Evolutionary conservation across 2,797 vertebrate species (phyloP).

Genomic region (Monodelphis domestica): DNA sequence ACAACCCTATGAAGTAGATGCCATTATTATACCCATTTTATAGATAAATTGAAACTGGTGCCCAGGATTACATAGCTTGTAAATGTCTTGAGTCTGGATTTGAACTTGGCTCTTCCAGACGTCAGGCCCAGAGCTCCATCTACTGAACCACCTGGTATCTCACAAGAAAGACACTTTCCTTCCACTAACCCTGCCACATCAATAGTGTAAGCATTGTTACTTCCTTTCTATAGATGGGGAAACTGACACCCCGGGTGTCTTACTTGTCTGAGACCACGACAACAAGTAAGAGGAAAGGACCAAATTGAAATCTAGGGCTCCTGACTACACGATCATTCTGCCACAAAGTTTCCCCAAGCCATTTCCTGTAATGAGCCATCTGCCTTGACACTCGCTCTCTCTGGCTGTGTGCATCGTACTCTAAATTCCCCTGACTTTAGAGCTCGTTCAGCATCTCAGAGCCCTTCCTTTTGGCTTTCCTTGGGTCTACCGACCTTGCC

Average conservation of each 20-base stretch:
- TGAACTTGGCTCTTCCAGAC: too few species aligned
- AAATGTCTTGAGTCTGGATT: too few species aligned
- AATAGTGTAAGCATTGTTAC: background rate
- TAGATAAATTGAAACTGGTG: too few species aligned
- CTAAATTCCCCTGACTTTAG: background rate
- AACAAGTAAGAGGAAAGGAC: background rate
- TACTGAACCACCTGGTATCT: too few species aligned
- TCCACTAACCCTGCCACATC: background rate
- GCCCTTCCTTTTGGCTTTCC: background rate
- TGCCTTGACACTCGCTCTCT: background rate
- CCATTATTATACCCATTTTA: too few species aligned
- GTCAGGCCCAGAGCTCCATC: too few species aligned
- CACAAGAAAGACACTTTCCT: background rate
- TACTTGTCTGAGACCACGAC: background rate
- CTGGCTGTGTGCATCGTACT: background rate
- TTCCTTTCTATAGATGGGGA: background rate
- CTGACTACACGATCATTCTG: background rate
- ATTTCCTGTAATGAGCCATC: background rate
- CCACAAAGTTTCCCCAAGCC: background rate
- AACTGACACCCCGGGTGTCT: background rate
- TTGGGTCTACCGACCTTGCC: background rate
- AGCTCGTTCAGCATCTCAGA: background rate
- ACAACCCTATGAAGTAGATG: background rate
- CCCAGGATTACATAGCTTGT: too few species aligned
- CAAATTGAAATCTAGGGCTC: background rate